Evolutionary conservation across 2,113 vertebrate species (phyloP), one percentile per base, ranked within the genome.

Genomic region (Peromyscus californicus): DNA sequence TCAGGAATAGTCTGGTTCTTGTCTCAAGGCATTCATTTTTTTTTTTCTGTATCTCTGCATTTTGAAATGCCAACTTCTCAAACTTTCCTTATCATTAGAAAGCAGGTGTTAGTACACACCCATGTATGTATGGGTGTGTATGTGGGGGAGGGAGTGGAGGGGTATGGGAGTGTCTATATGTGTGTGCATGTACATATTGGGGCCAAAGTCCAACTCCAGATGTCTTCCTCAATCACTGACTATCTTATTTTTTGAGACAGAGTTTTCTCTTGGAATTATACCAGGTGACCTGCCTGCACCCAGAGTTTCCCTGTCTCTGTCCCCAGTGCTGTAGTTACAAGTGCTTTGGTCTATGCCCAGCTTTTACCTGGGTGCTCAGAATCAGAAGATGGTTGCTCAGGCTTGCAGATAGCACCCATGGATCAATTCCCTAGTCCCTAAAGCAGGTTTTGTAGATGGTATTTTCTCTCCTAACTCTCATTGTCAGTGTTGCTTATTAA

Each of bases 71-170:
- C n/a, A 93, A 91, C 69, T 76, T 26, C 29, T 86, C 42, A 93
- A 76, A 76, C 33, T 92, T 93, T 39, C 63, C 16, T 51, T 94
- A n/a, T 75, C 26, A 86, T 94, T 48, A 67, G 80, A 78, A 61
- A 72, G 75, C 48, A 92, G 15, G 7, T 21, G 9, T 65, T 29
- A 59, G 51, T 51, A 11, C 51, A 51, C 51, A 51, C 51, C 51
- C 21, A 22, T 13, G 4, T 24, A 4, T 16, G 22, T 8, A 11
- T 36, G 75, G 9, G 5, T 48, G 15, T 16, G 22, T 19, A 11
- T 36, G 75, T 9, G 26, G 9, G 26, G 63, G n/a, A n/a, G 10
- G 12, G 3, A 0, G 11, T 65, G 51, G 10, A 48, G 24, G 3
- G 9, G 65, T 67, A 29, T 79, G 29, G 51, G 29, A 19, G 5